Evolutionary conservation across 1,140 invertebrate genomes (phyloP), one percentile per base, ranked within the genome.

Genomic region (Drusus annulatus): DNA sequence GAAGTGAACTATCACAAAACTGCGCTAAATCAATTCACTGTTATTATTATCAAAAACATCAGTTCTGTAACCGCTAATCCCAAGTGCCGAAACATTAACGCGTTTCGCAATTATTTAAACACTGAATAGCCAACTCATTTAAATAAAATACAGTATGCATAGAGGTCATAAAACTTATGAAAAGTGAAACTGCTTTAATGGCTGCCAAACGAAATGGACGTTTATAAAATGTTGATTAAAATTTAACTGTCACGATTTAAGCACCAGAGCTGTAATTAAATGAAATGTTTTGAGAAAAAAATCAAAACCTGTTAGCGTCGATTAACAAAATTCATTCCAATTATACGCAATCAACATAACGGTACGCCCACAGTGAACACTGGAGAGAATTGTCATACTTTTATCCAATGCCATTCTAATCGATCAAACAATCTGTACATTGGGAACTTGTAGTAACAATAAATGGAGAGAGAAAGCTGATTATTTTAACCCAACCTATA

Each of bases 191-290:
- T 60, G 8, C 19, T 60, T 45, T 45, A 45, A 45, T 45, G 36
- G 36, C 31, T 36, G 31, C 36, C 36, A 45, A 45, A 45, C 36
- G 36, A 60, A 19, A 23, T 60, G 17, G 56, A 60, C 56, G 23
- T 17, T 60, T 60, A 23, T 17, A 60, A 60, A 60, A 60, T 60
- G 17, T 60, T 17, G 56, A 60, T 60, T 60, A 60, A 60, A 60
- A 10, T 60, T 60, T 23, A 21, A 17, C 8, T 60, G 56, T 60
- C 56, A 19, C 56, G 23, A 19, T 19, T 60, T 60, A 19, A 23
- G 19, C 23, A 23, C 56, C 17, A 10, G 17, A 21, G 17, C 6
- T 13, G 23, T 21, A 60, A 60, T 19, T 19, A 23, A 21, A 23
- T 13, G 7, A 21, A 60, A 60, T 13, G 1, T 60, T 13, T 23